A percentile compares a stretch with the other conserved stretches of the same genome.
These are phyloP conservation scores for Solen grandis DNA, from an alignment of 1,140 invertebrate species.

Conservation along the genomic window DNA sequence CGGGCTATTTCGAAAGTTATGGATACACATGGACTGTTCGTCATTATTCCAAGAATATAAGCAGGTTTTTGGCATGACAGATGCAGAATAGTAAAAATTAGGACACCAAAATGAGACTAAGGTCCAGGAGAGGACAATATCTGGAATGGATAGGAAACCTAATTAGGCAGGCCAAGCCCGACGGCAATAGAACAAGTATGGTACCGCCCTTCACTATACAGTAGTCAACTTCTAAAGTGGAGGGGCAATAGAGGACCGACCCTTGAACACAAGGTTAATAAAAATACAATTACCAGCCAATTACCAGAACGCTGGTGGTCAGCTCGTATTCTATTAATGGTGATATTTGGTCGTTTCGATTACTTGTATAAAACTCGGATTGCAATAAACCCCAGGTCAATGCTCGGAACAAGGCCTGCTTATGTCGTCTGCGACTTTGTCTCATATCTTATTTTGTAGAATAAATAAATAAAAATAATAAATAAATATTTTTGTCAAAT, in stretches of 20 bases:
- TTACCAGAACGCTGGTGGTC: conserved; percentile 30
- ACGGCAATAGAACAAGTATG: conserved; percentile 8
- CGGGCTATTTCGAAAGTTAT: too few species aligned
- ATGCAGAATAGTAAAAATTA: too few species aligned
- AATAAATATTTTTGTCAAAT: too few species aligned
- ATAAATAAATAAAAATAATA: not conserved
- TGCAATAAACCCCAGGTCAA: not conserved
- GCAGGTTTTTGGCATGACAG: too few species aligned
- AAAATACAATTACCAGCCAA: conserved; percentile 53
- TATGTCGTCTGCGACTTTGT: too few species aligned
- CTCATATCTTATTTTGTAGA: too few species aligned
- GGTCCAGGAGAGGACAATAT: too few species aligned
- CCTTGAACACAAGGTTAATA: conserved; percentile 52
- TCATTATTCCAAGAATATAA: too few species aligned
- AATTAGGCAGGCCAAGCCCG: too few species aligned
- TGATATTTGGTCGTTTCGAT: conserved; percentile 26
- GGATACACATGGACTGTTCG: too few species aligned
- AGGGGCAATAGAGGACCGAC: conserved; percentile 22
- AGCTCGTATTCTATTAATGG: conserved; percentile 18
- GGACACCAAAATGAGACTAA: too few species aligned
- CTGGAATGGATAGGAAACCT: too few species aligned
- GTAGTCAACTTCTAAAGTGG: conserved; percentile 16
- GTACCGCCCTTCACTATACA: conserved; percentile 23
- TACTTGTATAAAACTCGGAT: conserved; percentile 25
- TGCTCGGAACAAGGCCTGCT: not conserved